phyloP scores from a whole-genome alignment of 2,797 vertebrate species.

The Apogon hyalosoma region DNA sequence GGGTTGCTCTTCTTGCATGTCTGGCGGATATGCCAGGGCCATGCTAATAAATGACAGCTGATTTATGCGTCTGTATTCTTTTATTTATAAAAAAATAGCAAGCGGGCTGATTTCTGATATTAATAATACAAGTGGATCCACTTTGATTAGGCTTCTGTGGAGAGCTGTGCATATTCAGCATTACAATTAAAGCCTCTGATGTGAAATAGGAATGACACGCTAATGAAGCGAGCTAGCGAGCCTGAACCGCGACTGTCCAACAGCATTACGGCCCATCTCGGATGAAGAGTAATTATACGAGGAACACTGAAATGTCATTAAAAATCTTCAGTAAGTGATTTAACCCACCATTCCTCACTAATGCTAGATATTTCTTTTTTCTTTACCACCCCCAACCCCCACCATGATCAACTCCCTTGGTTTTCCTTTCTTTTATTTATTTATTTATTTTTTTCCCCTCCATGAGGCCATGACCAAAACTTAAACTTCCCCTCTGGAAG shows the following conservation, averaged over 20 bases:
- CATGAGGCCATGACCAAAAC: slow-evolving; percentile 78
- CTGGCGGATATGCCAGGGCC: slow-evolving; percentile 98
- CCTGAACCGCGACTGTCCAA: slow-evolving; percentile 99
- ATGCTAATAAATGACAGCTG: slow-evolving; percentile 99
- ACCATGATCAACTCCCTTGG: slow-evolving; percentile 54
- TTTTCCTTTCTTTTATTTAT: slow-evolving; percentile 26
- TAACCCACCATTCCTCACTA: slow-evolving; percentile 97
- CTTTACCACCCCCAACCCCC: slow-evolving; percentile 34
- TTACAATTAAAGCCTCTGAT: slow-evolving; percentile 99
- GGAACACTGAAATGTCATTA: slow-evolving; percentile 99
- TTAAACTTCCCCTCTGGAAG: slow-evolving; percentile 88
- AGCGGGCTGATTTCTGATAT: slow-evolving; percentile 99
- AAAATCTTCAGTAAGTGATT: slow-evolving; percentile 99
- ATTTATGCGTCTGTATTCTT: slow-evolving; percentile 99
- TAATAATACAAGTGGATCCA: slow-evolving; percentile 99
- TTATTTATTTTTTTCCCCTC: slow-evolving; percentile 11
- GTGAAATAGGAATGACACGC: slow-evolving; percentile 99
- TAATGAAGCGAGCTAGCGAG: slow-evolving; percentile 99
- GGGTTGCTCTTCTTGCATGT: slow-evolving; percentile 89
- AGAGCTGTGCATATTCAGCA: slow-evolving; percentile 99
- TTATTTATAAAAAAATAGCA: slow-evolving; percentile 99
- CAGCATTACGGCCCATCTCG: slow-evolving; percentile 99
- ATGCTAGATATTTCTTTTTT: slow-evolving; percentile 83
- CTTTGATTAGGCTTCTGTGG: slow-evolving; percentile 99
- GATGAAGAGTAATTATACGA: slow-evolving; percentile 99